Evolutionary conservation across 2,888 invertebrate genomes (phyloP), one percentile per base, ranked within the genome.

Genomic region (Leptinotarsa juncta): DNA sequence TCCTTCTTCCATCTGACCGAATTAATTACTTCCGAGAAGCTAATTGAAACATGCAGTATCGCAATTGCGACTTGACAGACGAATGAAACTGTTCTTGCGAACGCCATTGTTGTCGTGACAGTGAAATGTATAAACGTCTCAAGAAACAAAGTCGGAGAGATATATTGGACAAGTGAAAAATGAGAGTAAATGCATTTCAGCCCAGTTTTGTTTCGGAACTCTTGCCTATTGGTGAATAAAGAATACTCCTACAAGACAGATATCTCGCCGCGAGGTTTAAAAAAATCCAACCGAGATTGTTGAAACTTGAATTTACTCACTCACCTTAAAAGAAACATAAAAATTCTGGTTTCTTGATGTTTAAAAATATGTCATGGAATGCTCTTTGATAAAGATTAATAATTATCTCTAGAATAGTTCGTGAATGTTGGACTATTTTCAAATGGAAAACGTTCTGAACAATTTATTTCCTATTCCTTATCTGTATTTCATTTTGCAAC

Each of bases 31-130:
- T 26, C 55, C 50, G 60, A 75, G 70, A 74, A 77, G 60, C 71
- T 76, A 78, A 76, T 78, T 76, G 74, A 78, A 78, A 76, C 73
- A 74, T 74, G 71, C 76, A 71, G 78, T 76, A 74, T 72, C 26
- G 57, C 72, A 74, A 72, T 72, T 42, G 70, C 73, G 71, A 53
- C 75, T 60, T 75, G 77, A 77, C 72, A 74, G 72, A 77, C 74
- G 70, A 77, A 77, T 73, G 76, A 76, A 77, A 74, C 76, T 73
- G 73, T 74, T 75, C 76, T 75, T 79, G 67, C 72, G 67, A 71
- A 65, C 62, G 74, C 72, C 72, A 79, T 77, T 79, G 77, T 79
- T 75, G 67, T 68, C 72, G 12, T 74, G 78, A 77, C 77, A 76
- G 75, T 53, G 71, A 74, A 74, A 79, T 79, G 71, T 76, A 79